phyloP scores from a whole-genome alignment of 1,140 invertebrate species.

The Helicoverpa zea region DNA sequence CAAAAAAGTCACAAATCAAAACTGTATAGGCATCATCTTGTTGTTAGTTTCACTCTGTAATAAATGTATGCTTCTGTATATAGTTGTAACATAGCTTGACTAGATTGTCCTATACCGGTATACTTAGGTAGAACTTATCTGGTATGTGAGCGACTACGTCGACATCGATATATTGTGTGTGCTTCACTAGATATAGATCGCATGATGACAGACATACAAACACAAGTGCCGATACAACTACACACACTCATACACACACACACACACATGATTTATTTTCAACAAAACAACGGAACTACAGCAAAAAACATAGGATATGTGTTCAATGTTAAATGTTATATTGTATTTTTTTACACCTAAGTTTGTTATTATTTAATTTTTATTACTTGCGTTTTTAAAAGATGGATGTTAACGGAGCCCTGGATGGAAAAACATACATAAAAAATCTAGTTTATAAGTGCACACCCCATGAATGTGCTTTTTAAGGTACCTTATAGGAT shows the following conservation, averaged over 20 bases:
- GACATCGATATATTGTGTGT: constrained; percentile 70
- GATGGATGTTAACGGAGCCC: constrained; percentile 75
- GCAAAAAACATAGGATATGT: constrained; percentile 57
- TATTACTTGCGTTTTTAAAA: constrained; percentile 55
- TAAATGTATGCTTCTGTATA: constrained; percentile 56
- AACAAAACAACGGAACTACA: constrained; percentile 49
- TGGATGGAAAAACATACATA: constrained; percentile 74
- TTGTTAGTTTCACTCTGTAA: constrained; percentile 37
- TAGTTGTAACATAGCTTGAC: constrained; percentile 45
- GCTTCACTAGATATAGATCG: constrained; percentile 75
- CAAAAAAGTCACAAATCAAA: constrained; percentile 17
- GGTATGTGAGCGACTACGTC: constrained; percentile 85
- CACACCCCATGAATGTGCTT: constrained; percentile 86
- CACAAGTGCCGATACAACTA: constrained; percentile 65
- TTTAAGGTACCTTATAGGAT: constrained; percentile 78
- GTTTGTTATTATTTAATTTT: constrained; percentile 59
- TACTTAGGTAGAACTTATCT: constrained; percentile 63
- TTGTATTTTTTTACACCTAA: constrained; percentile 67
- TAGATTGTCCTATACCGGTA: constrained; percentile 31
- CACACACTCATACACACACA: constrained; percentile 68
- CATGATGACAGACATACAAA: constrained; percentile 69
- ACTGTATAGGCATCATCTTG: constrained; percentile 42
- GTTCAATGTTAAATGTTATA: constrained; percentile 71
- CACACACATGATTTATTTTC: constrained; percentile 59
- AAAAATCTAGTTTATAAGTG: constrained; percentile 78